phyloP scores from a whole-genome alignment of 2,113 vertebrate species.

The Smithornis capensis region DNA sequence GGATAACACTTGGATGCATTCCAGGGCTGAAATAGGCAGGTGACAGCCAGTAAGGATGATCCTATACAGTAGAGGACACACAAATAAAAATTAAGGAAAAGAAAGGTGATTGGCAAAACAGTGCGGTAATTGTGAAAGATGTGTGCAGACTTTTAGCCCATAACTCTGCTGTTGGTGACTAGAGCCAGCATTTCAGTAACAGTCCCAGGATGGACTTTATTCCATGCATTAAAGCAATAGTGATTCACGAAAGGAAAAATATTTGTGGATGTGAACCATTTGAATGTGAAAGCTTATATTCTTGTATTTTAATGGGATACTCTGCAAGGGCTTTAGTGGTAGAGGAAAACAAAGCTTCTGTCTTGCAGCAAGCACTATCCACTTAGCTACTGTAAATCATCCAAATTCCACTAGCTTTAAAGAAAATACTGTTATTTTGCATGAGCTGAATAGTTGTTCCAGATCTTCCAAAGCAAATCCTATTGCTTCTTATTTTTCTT shows the following conservation, averaged over 20 bases:
- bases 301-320: background rate
- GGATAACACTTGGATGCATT: background rate
- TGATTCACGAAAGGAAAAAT: background rate
- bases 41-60: background rate
- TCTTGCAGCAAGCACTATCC: background rate
- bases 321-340: background rate
- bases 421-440: background rate
- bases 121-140: background rate
- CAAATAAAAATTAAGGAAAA: background rate
- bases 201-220: background rate
- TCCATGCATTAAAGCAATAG: background rate
- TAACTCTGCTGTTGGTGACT: background rate
- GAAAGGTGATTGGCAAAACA: background rate
- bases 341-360: background rate
- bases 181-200: background rate
- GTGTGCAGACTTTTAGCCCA: background rate
- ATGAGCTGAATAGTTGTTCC: background rate
- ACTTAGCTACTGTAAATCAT: background rate
- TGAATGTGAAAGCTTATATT: background rate
- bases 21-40: background rate
- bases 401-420: background rate
- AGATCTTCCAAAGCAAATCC: background rate
- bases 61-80: rapidly evolving
- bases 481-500: background rate
- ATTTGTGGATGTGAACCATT: background rate